Evolutionary conservation across 2,888 invertebrate genomes (phyloP).

Genomic region (Caenorhabditis plicata): DNA sequence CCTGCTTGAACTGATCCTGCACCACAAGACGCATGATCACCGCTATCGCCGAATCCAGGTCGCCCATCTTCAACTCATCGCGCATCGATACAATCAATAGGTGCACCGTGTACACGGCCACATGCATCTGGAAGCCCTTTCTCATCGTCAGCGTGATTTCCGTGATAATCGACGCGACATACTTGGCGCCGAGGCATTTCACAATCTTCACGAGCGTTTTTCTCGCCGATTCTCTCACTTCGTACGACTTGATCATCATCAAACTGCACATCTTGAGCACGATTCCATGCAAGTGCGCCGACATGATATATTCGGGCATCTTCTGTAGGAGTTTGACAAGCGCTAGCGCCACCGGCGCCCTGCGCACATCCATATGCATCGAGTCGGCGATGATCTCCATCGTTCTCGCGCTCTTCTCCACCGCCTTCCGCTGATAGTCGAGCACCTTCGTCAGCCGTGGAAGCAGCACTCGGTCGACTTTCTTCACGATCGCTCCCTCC

Average conservation of each 20-base stretch:
- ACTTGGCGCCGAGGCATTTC: slow-evolving; percentile 80
- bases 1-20: slow-evolving; percentile 83
- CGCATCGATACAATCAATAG: slow-evolving; percentile 75
- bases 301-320: slow-evolving; percentile 73
- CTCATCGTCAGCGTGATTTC: slow-evolving; percentile 81
- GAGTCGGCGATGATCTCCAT: slow-evolving; percentile 20
- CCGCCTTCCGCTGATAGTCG: slow-evolving; percentile 24
- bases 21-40: slow-evolving; percentile 77
- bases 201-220: slow-evolving; percentile 74
- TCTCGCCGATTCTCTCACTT: slow-evolving; percentile 42
- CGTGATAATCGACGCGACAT: slow-evolving; percentile 77
- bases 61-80: slow-evolving; percentile 74
- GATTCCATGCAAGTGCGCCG: slow-evolving; percentile 69
- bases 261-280: slow-evolving; percentile 80
- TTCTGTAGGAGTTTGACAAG: slow-evolving; percentile 86
- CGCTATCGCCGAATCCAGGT: slow-evolving; percentile 79
- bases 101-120: slow-evolving; percentile 85
- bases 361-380: slow-evolving; percentile 78
- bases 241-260: slow-evolving; percentile 77
- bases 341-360: slow-evolving; percentile 89
- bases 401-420: slow-evolving; percentile 29
- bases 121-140: slow-evolving; percentile 90
- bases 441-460: slow-evolving; percentile 31
- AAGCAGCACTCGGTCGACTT: slow-evolving; percentile 25
- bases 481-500: slow-evolving; percentile 25